Evolutionary conservation across 2,888 invertebrate genomes (phyloP).

Genomic region (Acholoe squamosa): DNA sequence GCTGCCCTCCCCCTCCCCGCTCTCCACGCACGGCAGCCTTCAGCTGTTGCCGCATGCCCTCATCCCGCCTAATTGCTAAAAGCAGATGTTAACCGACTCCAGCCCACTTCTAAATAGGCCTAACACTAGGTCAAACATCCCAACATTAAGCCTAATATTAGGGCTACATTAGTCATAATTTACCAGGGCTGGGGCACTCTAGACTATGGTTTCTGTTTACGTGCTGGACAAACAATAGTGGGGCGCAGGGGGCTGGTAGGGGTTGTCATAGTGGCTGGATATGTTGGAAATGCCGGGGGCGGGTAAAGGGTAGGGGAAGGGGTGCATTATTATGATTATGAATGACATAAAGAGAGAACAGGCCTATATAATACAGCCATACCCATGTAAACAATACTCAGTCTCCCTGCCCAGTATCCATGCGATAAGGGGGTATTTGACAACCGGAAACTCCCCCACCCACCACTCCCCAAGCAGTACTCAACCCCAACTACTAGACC

Average conservation of each 20-base stretch:
- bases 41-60: not conserved
- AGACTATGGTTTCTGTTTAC: not conserved
- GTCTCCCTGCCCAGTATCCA: not conserved
- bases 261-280: not conserved
- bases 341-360: not conserved
- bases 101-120: not conserved
- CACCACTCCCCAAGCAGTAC: not conserved
- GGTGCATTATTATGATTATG: not conserved
- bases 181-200: not conserved
- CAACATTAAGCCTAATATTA: not conserved
- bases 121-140: not conserved
- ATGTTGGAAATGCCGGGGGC: not conserved
- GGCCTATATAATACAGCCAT: not conserved
- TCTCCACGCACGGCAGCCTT: constrained; percentile 7
- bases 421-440: not conserved
- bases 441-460: not conserved
- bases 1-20: not conserved
- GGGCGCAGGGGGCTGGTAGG: not conserved
- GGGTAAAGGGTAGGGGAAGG: not conserved
- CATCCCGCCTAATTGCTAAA: not conserved
- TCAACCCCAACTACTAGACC: not conserved
- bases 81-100: not conserved
- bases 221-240: not conserved
- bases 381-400: not conserved
- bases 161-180: not conserved